Conservation (phyloP, 1,140 invertebrate species). For the Aphaenogaster floridana region DNA sequence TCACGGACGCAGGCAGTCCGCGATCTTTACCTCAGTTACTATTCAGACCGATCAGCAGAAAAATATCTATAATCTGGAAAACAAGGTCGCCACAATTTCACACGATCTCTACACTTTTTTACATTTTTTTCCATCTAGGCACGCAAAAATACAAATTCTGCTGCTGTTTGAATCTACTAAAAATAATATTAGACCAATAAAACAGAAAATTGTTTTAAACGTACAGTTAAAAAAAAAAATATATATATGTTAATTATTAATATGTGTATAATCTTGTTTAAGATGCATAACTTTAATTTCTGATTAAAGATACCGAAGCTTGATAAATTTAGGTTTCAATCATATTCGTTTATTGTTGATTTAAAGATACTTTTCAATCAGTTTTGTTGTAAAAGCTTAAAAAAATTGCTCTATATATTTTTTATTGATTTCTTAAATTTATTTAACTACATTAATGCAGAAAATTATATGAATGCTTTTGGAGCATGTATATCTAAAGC, state of each 20-base stretch:
- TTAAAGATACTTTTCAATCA: background rate
- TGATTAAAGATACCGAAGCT: background rate
- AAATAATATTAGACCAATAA: background rate
- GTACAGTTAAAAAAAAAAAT: background rate
- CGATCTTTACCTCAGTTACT: background rate
- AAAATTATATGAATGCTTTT: background rate
- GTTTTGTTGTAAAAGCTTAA: background rate
- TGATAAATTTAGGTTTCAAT: background rate
- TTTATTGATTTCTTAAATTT: background rate
- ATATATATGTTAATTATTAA: background rate
- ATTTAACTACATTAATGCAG: background rate
- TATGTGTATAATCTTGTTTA: background rate
- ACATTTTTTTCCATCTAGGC: background rate
- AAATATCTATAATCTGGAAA: slow-evolving; percentile 2
- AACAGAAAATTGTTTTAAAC: background rate
- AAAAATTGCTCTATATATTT: background rate
- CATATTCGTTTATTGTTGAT: background rate
- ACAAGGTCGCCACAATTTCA: background rate
- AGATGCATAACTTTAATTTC: background rate
- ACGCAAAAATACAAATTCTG: background rate
- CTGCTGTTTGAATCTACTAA: background rate
- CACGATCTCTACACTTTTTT: background rate
- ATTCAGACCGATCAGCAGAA: slow-evolving; percentile 1
- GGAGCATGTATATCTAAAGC: background rate
- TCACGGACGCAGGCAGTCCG: background rate